phyloP scores from a whole-genome alignment of 2,888 invertebrate species.

The Archips xylosteana region DNA sequence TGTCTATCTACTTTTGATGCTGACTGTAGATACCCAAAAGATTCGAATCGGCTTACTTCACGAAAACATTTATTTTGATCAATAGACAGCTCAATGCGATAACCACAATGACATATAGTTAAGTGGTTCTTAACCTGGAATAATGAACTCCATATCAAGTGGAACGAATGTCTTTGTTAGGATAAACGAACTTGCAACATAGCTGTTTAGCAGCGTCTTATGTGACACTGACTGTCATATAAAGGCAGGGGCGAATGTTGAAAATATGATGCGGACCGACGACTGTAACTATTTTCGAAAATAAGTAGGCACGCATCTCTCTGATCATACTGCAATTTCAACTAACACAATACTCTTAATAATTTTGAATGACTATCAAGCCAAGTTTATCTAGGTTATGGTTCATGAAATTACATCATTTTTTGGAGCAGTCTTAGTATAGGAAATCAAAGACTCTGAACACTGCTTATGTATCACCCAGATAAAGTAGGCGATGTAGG shows the following conservation, averaged over 20 bases:
- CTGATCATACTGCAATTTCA: too few relatives aligned
- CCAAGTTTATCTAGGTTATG: too few relatives aligned
- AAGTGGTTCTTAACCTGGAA: conserved; percentile 21
- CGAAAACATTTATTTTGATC: conserved; percentile 18
- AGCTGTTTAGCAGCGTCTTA: conserved; percentile 20
- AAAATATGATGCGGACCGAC: background rate
- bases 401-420: too few relatives aligned
- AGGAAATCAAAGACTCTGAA: too few relatives aligned
- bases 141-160: conserved; percentile 36
- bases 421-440: too few relatives aligned
- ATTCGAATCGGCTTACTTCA: conserved; percentile 11
- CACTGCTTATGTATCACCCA: too few relatives aligned
- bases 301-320: too few relatives aligned
- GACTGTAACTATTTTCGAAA: background rate
- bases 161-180: conserved; percentile 15
- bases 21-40: background rate
- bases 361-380: too few relatives aligned
- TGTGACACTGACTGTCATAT: conserved; percentile 12
- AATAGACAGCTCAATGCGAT: conserved; percentile 25
- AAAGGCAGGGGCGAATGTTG: conserved; percentile 1
- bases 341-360: too few relatives aligned
- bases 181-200: conserved; percentile 27
- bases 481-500: too few relatives aligned
- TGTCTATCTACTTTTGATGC: too few relatives aligned
- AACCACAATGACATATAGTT: conserved; percentile 23